Percentiles rank a stretch among this genome's conserved stretches.
Conservation (phyloP, 2,113 vertebrate genomes). For the Dendropsophus ebraccatus region DNA sequence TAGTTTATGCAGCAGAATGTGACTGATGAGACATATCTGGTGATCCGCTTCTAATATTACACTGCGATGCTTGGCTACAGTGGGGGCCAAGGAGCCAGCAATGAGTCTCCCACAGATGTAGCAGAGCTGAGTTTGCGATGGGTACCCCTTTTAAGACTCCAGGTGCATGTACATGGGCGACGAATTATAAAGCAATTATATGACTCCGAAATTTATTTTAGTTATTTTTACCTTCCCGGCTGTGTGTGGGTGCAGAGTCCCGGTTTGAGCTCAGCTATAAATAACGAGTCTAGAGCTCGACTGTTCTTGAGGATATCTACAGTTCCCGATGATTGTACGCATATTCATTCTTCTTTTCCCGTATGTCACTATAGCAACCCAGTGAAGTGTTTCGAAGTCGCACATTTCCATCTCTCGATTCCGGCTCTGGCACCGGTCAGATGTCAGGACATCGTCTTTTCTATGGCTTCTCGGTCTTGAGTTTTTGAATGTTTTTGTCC, state of each 20-base stretch:
- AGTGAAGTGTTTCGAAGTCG: neutral
- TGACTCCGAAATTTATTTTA: neutral
- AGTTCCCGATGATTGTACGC: constrained; percentile 29
- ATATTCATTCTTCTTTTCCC: constrained; percentile 9
- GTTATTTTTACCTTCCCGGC: neutral
- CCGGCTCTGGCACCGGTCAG: neutral
- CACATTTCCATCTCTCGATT: neutral
- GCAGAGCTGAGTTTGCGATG: neutral
- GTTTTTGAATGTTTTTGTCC: neutral
- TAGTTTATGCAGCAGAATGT: constrained; percentile 1
- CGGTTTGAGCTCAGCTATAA: constrained; percentile 22
- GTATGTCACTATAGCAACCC: constrained; percentile 35
- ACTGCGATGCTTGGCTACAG: neutral
- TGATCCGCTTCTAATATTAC: neutral
- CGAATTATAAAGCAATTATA: neutral
- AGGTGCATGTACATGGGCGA: neutral
- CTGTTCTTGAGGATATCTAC: neutral
- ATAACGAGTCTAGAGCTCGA: constrained; percentile 24
- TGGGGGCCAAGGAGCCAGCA: neutral
- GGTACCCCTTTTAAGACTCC: neutral
- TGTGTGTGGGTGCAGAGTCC: constrained; percentile 31
- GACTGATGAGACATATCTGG: constrained; percentile 3
- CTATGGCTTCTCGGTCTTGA: neutral
- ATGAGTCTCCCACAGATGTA: neutral
- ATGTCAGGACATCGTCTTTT: neutral